phyloP scores from a whole-genome alignment of 2,797 vertebrate genomes.

The Mormyrops attenuatus region DNA sequence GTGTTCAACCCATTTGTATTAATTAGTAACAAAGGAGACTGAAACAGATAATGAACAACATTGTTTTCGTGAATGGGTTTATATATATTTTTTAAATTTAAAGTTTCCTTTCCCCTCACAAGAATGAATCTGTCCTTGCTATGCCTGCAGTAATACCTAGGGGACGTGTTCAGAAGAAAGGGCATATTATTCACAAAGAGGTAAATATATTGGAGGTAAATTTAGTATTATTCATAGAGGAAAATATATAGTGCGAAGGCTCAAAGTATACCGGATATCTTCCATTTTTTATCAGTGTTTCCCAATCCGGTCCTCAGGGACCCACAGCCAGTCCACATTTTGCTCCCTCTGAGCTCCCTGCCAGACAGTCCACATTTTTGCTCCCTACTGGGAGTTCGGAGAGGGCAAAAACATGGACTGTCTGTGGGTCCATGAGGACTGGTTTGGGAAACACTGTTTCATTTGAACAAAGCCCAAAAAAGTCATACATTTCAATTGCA shows the following conservation, averaged over 20 bases:
- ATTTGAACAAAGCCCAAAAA: slow-evolving; percentile 16
- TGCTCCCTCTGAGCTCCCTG: neutral
- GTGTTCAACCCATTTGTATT: neutral
- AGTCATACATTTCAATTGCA: slow-evolving; percentile 12
- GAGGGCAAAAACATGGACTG: neutral
- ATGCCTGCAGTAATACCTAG: neutral
- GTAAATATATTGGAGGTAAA: neutral
- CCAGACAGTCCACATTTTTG: neutral
- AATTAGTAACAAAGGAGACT: neutral
- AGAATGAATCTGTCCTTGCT: neutral
- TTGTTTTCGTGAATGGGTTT: neutral
- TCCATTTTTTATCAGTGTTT: neutral
- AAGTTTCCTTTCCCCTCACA: neutral
- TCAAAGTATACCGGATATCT: neutral
- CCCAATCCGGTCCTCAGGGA: neutral
- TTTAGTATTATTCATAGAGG: neutral
- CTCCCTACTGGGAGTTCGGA: neutral
- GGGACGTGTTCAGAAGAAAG: neutral
- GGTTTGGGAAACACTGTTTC: neutral
- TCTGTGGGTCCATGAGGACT: neutral
- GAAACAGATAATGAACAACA: neutral
- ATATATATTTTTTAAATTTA: neutral
- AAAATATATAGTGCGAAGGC: neutral
- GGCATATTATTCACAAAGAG: slow-evolving; percentile 5
- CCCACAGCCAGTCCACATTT: neutral